A percentile compares a stretch with the other conserved stretches of the same genome.
Evolutionary conservation across 2,113 vertebrate species (phyloP).

Genomic region (Hippocampus guttulatus): DNA sequence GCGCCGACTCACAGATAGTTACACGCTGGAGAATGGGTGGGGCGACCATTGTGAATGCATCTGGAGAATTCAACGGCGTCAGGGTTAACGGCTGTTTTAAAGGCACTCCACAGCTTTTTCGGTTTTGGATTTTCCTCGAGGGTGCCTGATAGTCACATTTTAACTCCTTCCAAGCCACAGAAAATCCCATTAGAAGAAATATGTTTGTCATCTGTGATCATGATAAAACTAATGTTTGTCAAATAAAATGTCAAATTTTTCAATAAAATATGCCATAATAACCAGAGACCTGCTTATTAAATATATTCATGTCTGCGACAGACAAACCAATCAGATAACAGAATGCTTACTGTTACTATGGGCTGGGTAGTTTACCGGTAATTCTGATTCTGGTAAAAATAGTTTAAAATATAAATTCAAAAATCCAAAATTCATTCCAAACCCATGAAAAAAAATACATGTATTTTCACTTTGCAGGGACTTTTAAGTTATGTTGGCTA

Average conservation of each 20-base stretch:
- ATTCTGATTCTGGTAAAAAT: background rate
- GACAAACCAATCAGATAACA: background rate
- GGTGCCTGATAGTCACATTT: background rate
- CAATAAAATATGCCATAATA: background rate
- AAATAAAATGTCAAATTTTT: background rate
- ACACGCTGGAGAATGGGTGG: conserved; percentile 57
- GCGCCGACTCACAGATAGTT: conserved; percentile 60
- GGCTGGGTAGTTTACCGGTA: too few species aligned
- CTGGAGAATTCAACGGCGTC: conserved; percentile 58
- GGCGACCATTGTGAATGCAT: conserved; percentile 60
- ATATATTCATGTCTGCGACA: background rate
- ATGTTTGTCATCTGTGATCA: background rate
- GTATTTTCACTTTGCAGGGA: background rate
- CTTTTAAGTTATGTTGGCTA: background rate
- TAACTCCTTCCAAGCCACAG: background rate
- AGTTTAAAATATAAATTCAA: background rate
- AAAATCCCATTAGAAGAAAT: background rate
- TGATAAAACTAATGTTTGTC: background rate
- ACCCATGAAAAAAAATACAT: background rate
- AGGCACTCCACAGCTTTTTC: background rate
- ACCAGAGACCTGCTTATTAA: background rate
- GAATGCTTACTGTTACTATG: too few species aligned
- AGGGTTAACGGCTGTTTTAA: conserved; percentile 19
- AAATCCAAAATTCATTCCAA: background rate
- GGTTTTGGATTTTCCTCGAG: background rate